Evolutionary conservation across 2,113 vertebrate genomes (phyloP).

Genomic region (Fulmarus glacialis): DNA sequence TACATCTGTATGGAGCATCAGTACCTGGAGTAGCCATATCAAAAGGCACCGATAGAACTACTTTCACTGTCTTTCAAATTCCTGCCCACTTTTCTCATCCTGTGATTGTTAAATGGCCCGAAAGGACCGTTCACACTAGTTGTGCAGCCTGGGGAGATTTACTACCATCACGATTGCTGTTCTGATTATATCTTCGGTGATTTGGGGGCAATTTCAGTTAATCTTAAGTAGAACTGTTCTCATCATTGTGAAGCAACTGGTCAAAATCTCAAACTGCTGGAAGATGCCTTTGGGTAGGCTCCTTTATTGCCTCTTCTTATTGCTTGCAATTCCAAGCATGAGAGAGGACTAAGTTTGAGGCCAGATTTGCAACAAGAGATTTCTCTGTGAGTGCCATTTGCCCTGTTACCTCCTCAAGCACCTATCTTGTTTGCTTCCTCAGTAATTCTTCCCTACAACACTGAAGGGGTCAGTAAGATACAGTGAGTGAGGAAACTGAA

Average conservation of each 20-base stretch:
- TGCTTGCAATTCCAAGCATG: not conserved
- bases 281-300: not conserved
- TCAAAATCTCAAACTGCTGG: not conserved
- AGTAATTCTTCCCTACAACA: not conserved
- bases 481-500: not conserved
- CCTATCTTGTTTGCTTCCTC: not conserved
- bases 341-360: not conserved
- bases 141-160: not conserved
- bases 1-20: not conserved
- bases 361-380: not conserved
- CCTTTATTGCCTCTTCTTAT: not conserved
- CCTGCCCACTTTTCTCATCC: not conserved
- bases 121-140: not conserved
- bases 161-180: not conserved
- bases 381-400: not conserved
- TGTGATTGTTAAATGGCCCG: not conserved
- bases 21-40: accelerated
- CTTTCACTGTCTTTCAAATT: not conserved
- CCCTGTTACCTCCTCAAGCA: not conserved
- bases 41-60: not conserved
- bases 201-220: not conserved
- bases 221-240: not conserved
- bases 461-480: not conserved
- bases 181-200: not conserved
- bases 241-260: not conserved